phyloP scores from a whole-genome alignment of 2,888 invertebrate genomes.

The Philonicus albiceps region DNA sequence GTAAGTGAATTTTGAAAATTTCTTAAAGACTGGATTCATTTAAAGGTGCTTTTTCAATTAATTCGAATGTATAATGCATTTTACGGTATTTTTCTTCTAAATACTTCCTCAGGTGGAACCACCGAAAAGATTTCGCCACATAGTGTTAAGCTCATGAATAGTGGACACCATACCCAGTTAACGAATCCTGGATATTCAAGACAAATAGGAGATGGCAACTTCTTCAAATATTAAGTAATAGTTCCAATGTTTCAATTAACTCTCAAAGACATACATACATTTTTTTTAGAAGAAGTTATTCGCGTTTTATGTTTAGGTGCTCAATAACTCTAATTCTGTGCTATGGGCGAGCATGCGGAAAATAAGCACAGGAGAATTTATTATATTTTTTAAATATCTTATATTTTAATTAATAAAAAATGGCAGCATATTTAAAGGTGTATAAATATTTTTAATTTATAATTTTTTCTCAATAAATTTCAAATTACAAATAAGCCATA shows the following conservation, averaged over 20 bases:
- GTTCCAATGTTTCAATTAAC: neutral
- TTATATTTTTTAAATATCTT: constrained; percentile 50
- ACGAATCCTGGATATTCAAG: constrained; percentile 84
- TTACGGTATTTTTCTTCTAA: neutral
- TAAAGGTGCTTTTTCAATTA: neutral
- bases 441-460: constrained; percentile 51
- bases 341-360: neutral
- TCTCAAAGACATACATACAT: no score
- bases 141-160: constrained; percentile 80
- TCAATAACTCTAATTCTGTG: no score
- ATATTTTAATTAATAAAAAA: constrained; percentile 54
- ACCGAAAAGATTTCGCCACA: constrained; percentile 72
- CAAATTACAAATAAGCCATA: constrained; percentile 52
- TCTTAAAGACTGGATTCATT: neutral
- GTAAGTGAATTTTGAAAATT: constrained; percentile 50
- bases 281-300: no score
- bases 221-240: constrained; percentile 70
- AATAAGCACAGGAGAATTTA: neutral
- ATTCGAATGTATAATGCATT: neutral
- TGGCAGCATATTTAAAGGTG: constrained; percentile 52
- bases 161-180: constrained; percentile 80
- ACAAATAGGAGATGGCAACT: constrained; percentile 77
- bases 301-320: no score
- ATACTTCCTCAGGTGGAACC: constrained; percentile 66
- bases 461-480: constrained; percentile 42